These are phyloP conservation scores for Bellardia pandia DNA, from an alignment of 2,888 invertebrate genomes.

Conservation along the genomic window DNA sequence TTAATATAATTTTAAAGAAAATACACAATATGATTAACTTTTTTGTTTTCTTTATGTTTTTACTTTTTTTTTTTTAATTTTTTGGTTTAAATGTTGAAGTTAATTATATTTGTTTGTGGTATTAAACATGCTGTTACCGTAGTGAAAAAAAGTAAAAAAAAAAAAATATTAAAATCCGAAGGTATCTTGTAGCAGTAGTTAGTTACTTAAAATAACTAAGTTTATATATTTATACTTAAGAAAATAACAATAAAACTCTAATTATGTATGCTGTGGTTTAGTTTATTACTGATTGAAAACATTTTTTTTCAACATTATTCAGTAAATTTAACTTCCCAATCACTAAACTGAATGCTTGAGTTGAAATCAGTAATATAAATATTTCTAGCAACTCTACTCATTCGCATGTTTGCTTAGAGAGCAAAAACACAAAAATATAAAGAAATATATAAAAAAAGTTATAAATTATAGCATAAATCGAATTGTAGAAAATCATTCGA, in stretches of 20 bases:
- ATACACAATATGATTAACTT: constrained; percentile 38
- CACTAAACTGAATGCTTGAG: constrained; percentile 62
- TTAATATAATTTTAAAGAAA: constrained; percentile 14
- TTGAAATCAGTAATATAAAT: constrained; percentile 46
- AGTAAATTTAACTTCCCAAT: constrained; percentile 59
- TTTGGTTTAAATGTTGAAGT: constrained; percentile 64
- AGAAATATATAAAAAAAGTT: neutral
- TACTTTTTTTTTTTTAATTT: constrained; percentile 63
- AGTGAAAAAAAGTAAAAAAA: constrained; percentile 51
- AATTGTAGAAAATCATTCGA: constrained; percentile 39
- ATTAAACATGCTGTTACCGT: constrained; percentile 27
- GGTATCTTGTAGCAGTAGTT: constrained; percentile 11
- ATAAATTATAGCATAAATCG: constrained; percentile 18
- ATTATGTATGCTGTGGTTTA: constrained; percentile 50
- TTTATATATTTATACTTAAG: neutral
- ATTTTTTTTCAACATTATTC: constrained; percentile 42
- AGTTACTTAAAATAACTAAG: neutral
- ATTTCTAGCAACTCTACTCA: neutral
- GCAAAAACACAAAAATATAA: neutral
- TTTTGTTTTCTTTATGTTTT: constrained; percentile 46
- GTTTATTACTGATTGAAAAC: constrained; percentile 28
- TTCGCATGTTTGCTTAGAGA: constrained; percentile 39
- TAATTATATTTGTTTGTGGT: constrained; percentile 62
- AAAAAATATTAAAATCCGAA: constrained; percentile 36
- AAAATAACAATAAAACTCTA: neutral